A percentile compares a stretch with the other conserved stretches of the same genome.
Evolutionary conservation across 2,888 invertebrate genomes (phyloP).

Genomic region (Pristionchus arcanus): DNA sequence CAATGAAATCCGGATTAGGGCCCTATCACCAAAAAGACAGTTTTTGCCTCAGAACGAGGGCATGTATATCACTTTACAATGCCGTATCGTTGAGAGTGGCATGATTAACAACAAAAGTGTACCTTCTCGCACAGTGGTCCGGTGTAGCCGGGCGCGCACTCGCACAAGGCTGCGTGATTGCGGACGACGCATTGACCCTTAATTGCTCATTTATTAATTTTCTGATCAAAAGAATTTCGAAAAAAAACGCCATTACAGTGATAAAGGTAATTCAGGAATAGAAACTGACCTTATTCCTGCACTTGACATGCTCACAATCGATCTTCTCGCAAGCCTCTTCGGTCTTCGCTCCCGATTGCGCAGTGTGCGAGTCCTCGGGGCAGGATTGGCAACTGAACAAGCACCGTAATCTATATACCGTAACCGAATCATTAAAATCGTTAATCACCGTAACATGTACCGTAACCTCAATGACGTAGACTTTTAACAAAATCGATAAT

Average conservation of each 20-base stretch:
- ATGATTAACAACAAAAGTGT: background rate
- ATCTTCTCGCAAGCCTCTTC: conserved; percentile 59
- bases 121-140: conserved; percentile 90
- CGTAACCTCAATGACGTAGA: no score
- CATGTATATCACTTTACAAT: no score
- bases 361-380: conserved; percentile 61
- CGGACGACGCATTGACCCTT: conserved; percentile 70
- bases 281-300: conserved; percentile 51
- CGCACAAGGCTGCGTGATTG: conserved; percentile 83
- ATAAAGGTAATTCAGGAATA: background rate
- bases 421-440: background rate
- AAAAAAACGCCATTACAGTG: no score
- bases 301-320: conserved; percentile 51
- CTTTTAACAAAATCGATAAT: no score
- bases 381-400: conserved; percentile 57
- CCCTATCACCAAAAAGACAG: no score
- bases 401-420: background rate
- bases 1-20: conserved; percentile 26
- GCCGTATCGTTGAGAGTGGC: no score
- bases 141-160: conserved; percentile 91
- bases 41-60: no score
- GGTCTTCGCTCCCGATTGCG: conserved; percentile 72
- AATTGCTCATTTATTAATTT: no score
- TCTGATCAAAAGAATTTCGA: no score
- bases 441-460: no score